Evolutionary conservation across 2,888 invertebrate genomes (phyloP).

Genomic region (Caradrina clavipalpis): DNA sequence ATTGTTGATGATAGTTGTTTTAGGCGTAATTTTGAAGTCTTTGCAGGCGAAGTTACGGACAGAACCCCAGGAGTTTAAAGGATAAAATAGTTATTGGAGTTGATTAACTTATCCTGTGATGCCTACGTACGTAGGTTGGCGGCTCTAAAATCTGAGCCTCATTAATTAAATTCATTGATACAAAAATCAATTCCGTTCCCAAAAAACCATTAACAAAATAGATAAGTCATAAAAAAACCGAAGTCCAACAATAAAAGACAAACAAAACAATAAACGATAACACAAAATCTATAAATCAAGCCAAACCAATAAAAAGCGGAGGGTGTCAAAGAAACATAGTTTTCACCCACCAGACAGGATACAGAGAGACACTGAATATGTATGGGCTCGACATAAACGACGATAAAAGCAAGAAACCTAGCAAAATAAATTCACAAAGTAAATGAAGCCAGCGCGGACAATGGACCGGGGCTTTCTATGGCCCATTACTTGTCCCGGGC

Average conservation of each 20-base stretch:
- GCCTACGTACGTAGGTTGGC: too few species aligned
- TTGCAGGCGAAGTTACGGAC: too few species aligned
- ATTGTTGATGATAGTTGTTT: too few species aligned
- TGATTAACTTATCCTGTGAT: too few species aligned
- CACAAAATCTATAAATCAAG: conserved; percentile 51
- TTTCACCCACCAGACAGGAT: conserved; percentile 74
- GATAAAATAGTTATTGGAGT: too few species aligned
- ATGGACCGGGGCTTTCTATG: conserved; percentile 80
- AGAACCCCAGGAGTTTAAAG: too few species aligned
- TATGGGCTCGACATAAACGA: conserved; percentile 77
- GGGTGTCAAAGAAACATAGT: conserved; percentile 72
- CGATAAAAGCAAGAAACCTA: conserved; percentile 82
- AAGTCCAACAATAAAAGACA: not conserved
- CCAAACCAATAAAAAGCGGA: conserved; percentile 63
- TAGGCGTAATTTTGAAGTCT: too few species aligned
- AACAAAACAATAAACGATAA: conserved; percentile 24
- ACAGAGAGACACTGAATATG: conserved; percentile 81
- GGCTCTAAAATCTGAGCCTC: too few species aligned
- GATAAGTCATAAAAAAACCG: not conserved
- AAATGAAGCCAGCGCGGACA: conserved; percentile 84
- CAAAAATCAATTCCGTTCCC: not conserved
- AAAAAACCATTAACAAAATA: not conserved
- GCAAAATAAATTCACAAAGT: conserved; percentile 82
- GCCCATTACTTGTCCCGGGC: conserved; percentile 83
- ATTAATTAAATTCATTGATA: not conserved